A percentile compares a stretch with the other conserved stretches of the same genome.
Conservation (phyloP, 1,140 invertebrate genomes). For the Calephelis virginiensis region DNA sequence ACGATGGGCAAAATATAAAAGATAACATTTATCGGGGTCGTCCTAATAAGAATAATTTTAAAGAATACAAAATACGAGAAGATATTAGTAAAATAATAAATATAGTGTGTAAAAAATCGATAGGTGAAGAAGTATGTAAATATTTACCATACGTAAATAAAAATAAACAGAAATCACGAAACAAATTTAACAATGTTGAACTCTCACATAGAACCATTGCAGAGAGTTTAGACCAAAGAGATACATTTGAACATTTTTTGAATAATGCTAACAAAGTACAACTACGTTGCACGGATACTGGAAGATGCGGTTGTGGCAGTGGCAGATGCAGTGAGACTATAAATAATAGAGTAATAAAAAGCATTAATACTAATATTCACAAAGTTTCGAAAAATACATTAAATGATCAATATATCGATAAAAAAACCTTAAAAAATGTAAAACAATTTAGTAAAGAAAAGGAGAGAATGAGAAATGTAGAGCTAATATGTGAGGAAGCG, state of each 20-base stretch:
- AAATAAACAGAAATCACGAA: background rate
- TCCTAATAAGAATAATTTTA: no score
- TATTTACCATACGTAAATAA: conserved; percentile 2
- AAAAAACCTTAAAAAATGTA: no score
- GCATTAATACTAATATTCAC: background rate
- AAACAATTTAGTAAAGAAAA: no score
- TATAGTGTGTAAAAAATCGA: background rate
- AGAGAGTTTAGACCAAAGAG: background rate
- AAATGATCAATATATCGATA: no score
- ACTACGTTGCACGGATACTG: background rate
- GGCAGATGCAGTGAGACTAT: background rate
- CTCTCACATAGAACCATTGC: background rate
- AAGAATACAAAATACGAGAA: no score
- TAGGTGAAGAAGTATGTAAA: background rate
- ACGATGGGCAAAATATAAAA: no score
- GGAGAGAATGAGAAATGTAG: no score
- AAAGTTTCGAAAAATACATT: background rate
- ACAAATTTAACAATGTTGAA: background rate
- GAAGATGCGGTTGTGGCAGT: background rate
- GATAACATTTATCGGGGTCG: no score
- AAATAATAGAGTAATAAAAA: background rate
- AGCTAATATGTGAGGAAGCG: no score
- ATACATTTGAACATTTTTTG: background rate
- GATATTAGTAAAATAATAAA: no score
- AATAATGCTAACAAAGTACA: background rate